Conservation (phyloP, 2,113 vertebrate genomes). For the Todiramphus saurophagus region DNA sequence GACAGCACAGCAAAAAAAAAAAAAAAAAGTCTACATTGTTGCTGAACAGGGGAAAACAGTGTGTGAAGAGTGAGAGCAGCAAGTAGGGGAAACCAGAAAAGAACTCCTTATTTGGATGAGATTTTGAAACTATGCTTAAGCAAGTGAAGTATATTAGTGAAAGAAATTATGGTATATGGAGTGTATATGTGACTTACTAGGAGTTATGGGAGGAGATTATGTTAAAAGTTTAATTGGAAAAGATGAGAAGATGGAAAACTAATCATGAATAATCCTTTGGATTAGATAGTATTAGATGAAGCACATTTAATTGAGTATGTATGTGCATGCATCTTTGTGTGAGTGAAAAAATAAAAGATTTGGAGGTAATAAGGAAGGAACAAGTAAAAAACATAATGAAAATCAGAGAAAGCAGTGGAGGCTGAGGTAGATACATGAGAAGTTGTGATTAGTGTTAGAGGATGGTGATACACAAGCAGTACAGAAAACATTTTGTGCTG, state of each 20-base stretch:
- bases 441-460: not conserved
- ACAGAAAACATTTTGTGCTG: not conserved
- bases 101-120: not conserved
- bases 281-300: not conserved
- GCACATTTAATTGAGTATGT: not conserved
- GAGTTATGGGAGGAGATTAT: not conserved
- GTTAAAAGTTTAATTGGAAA: not conserved
- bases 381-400: not conserved
- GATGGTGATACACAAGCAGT: not conserved
- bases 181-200: not conserved
- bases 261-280: not conserved
- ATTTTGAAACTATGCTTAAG: not conserved
- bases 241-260: not conserved
- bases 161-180: not conserved
- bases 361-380: not conserved
- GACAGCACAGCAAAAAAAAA: not conserved
- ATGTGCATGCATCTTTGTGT: not conserved
- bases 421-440: not conserved
- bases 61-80: not conserved
- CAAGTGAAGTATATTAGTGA: not conserved
- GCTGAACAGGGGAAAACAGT: not conserved
- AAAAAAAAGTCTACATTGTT: not conserved
- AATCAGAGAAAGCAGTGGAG: not conserved
- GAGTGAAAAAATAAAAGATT: not conserved
- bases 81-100: not conserved